phyloP scores from a whole-genome alignment of 1,140 invertebrate species.

The Mycetomoellerius zeteki region DNA sequence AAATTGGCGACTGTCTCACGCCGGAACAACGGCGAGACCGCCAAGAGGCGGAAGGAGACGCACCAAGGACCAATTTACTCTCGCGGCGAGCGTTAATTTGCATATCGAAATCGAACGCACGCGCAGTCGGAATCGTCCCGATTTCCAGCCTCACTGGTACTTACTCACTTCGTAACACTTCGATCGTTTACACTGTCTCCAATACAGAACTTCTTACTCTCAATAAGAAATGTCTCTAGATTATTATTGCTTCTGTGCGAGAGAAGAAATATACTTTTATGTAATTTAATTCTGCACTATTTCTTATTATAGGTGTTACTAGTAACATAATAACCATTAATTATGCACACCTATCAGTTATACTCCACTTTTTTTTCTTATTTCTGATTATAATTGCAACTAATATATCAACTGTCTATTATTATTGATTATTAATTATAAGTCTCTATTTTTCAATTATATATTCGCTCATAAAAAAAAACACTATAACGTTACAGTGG shows the following conservation, averaged over 20 bases:
- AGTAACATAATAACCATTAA: not conserved
- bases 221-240: not conserved
- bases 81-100: slow-evolving; percentile 68
- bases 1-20: slow-evolving; percentile 78
- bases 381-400: not conserved
- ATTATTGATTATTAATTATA: slow-evolving; percentile 35
- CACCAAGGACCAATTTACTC: slow-evolving; percentile 63
- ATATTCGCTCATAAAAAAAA: not conserved
- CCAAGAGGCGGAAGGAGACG: slow-evolving; percentile 19
- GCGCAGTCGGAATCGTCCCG: slow-evolving; percentile 37
- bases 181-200: not conserved
- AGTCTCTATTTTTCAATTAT: not conserved
- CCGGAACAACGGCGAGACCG: slow-evolving; percentile 19
- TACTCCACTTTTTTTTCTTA: not conserved
- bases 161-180: not conserved
- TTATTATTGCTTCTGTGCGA: slow-evolving; percentile 19
- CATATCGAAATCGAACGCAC: slow-evolving; percentile 72
- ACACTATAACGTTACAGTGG: no score
- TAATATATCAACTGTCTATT: slow-evolving; percentile 9
- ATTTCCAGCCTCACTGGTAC: slow-evolving; percentile 39
- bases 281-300: slow-evolving; percentile 33
- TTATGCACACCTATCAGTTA: not conserved
- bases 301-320: slow-evolving; percentile 5
- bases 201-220: slow-evolving; percentile 15
- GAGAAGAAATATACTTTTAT: not conserved